These are phyloP conservation scores for Anagrus nilaparvatae DNA, from an alignment of 1,140 invertebrate species.

Conservation along the genomic window DNA sequence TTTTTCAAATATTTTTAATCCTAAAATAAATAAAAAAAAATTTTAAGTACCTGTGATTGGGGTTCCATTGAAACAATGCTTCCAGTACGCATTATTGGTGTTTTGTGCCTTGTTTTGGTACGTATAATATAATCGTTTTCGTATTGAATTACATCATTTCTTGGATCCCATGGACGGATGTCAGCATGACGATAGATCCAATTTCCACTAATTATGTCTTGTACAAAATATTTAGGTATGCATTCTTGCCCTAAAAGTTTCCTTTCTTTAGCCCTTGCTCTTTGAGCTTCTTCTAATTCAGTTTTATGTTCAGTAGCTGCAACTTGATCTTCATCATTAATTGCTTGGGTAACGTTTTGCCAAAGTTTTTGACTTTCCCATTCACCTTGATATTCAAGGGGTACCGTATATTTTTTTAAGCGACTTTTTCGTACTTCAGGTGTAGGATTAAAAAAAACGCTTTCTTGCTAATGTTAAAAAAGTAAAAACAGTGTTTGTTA, in stretches of 20 bases:
- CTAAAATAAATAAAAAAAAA: conserved; percentile 6
- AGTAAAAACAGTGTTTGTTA: conserved; percentile 2
- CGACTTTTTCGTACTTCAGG: conserved; percentile 56
- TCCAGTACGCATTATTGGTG: conserved; percentile 54
- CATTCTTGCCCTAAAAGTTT: conserved; percentile 52
- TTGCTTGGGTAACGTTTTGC: conserved; percentile 73
- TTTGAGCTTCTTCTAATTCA: conserved; percentile 74
- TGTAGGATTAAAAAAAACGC: conserved; percentile 64
- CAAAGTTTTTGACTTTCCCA: conserved; percentile 83
- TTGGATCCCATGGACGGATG: conserved; percentile 68
- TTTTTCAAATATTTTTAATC: background rate
- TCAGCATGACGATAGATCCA: conserved; percentile 73
- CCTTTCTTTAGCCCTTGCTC: conserved; percentile 57
- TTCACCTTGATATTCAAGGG: conserved; percentile 62
- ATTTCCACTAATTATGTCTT: conserved; percentile 52
- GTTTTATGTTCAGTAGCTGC: conserved; percentile 86
- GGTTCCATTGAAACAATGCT: conserved; percentile 52
- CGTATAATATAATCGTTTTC: conserved; percentile 61
- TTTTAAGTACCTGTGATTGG: conserved; percentile 35
- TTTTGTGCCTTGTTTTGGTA: conserved; percentile 63
- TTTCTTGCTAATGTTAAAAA: conserved; percentile 54
- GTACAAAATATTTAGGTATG: conserved; percentile 60
- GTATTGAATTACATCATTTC: conserved; percentile 73
- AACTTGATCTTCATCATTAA: conserved; percentile 61
- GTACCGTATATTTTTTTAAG: conserved; percentile 68